These are phyloP conservation scores for Anarsia innoxiella DNA, from an alignment of 2,888 invertebrate genomes.

Conservation along the genomic window DNA sequence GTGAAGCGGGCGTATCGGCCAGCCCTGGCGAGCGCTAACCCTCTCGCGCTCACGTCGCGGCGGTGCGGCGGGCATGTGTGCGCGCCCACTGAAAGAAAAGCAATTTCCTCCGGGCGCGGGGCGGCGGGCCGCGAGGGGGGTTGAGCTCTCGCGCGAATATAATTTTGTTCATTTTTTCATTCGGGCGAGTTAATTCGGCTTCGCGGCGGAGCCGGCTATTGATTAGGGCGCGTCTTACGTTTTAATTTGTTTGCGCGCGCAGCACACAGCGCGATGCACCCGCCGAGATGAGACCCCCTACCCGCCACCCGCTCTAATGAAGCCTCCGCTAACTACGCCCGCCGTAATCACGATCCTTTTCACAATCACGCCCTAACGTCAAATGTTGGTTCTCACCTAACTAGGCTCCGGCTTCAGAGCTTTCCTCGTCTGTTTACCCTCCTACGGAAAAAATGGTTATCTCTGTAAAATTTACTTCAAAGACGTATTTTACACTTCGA, in stretches of 20 bases:
- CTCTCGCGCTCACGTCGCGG: slow-evolving; percentile 54
- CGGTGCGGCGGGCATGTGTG: slow-evolving; percentile 49
- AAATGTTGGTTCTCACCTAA: slow-evolving; percentile 38
- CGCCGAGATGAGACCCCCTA: slow-evolving; percentile 53
- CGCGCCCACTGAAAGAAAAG: slow-evolving; percentile 74
- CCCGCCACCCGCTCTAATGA: slow-evolving; percentile 51
- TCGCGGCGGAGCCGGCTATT: slow-evolving; percentile 72
- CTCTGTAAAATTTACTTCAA: too few relatives aligned
- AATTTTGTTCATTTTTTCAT: slow-evolving; percentile 76
- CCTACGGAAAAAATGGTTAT: too few relatives aligned
- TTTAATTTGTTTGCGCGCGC: slow-evolving; percentile 76
- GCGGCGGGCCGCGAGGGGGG: slow-evolving; percentile 37
- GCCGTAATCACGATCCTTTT: slow-evolving; percentile 58
- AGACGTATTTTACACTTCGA: too few relatives aligned
- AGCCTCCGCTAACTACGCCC: slow-evolving; percentile 59
- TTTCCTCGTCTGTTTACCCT: slow-evolving; percentile 28
- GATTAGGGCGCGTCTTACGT: slow-evolving; percentile 76
- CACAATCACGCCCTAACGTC: slow-evolving; percentile 53
- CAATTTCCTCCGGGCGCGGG: slow-evolving; percentile 69
- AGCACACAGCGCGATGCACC: slow-evolving; percentile 60
- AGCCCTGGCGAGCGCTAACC: slow-evolving; percentile 52
- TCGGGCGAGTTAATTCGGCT: slow-evolving; percentile 74
- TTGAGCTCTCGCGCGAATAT: slow-evolving; percentile 73
- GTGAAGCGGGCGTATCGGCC: background rate
- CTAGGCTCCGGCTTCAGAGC: slow-evolving; percentile 11